phyloP scores from a whole-genome alignment of 1,140 invertebrate species.

The Coptotermes formosanus region DNA sequence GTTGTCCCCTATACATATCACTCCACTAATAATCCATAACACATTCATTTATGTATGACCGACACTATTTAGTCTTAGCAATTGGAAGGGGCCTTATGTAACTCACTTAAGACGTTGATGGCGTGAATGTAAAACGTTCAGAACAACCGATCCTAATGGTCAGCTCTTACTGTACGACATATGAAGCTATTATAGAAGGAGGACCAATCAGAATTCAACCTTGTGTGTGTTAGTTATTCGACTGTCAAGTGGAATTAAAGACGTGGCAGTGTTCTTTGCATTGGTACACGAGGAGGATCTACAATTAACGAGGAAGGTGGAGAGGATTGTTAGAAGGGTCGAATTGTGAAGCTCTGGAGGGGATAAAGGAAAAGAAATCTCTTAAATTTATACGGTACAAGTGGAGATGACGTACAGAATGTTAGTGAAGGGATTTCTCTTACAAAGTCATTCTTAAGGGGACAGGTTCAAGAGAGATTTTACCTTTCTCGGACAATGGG shows the following conservation, averaged over 20 bases:
- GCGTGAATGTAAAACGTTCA: not conserved
- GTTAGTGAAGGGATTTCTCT: not conserved
- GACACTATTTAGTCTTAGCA: no score
- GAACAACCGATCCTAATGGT: not conserved
- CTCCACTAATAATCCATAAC: no score
- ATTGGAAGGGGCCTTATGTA: no score
- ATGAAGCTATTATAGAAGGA: not conserved
- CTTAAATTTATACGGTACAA: not conserved
- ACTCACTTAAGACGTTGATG: no score
- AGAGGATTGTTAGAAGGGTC: not conserved
- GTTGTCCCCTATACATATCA: no score
- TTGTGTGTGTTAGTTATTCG: not conserved
- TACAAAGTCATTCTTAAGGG: not conserved
- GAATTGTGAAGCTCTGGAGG: not conserved
- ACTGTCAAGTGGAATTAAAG: not conserved
- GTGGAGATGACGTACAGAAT: not conserved
- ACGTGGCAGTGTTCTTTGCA: not conserved
- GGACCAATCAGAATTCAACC: not conserved
- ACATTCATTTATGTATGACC: no score
- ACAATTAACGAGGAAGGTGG: not conserved
- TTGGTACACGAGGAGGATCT: not conserved
- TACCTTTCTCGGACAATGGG: constrained; percentile 4
- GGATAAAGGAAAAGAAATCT: not conserved
- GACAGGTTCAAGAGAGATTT: not conserved
- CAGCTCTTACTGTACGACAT: not conserved